Evolutionary conservation across 2,113 vertebrate species (phyloP), one percentile per base, ranked within the genome.

Genomic region (Spheniscus mendiculus): DNA sequence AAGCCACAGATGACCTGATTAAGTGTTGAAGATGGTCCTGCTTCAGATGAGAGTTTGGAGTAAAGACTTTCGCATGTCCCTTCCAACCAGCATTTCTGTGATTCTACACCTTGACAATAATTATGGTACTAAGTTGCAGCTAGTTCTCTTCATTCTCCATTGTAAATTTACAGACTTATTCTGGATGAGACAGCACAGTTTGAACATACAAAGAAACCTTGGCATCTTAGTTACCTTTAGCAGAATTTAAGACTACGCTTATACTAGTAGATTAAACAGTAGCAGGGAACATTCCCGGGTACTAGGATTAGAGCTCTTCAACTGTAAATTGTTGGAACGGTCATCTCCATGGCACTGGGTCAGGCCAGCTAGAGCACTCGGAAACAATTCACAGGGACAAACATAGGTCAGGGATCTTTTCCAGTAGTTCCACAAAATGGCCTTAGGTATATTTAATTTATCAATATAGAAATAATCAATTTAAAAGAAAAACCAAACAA

Each of bases 251-350:
- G 40, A 29, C 11, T 34, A 10, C 8, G 40, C 11, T 10, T 49
- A 12, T 0, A 62, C 3, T 19, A 15, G 27, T 6, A 67, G 30
- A 83, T 17, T 13, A 22, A 69, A 55, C 3, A 56, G 26, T 0
- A 8, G 29, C 23, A 69, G 25, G 29, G 72, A 93, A 52, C 53
- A 56, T 47, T 72, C 45, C 62, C 74, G 63, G 40, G 11, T 8
- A 6, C 16, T 32, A 42, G 17, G 3, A 72, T 67, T 17, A 18
- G n/a, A 47, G 16, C 6, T 66, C 30, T 85, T 52, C 50, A n/a
- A 2, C 12, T 17, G 6, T 9, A 20, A 77, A 2, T 26, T 27
- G 3, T 34, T 42, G 55, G 78, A 81, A 73, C 9, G 32, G 7
- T 61, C 58, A 25, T 10, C 58, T 63, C 56, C 52, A 17, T 1